A percentile compares a stretch with the other conserved stretches of the same genome.
These are phyloP conservation scores for Pardalotus punctatus DNA, from an alignment of 2,113 vertebrate genomes.

Conservation along the genomic window DNA sequence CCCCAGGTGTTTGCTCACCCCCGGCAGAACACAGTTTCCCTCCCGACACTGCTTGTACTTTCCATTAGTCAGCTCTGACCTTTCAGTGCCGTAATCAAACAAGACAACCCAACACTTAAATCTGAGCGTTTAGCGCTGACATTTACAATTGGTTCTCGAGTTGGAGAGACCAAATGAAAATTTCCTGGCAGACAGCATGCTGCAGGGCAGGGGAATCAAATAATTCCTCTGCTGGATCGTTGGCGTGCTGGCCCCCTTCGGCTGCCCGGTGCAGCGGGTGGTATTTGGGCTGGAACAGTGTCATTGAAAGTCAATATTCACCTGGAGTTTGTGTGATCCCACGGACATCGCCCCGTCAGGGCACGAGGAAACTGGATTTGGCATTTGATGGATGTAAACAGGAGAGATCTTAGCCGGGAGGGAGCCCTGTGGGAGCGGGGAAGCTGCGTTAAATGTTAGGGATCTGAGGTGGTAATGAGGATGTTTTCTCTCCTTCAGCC, in stretches of 20 bases:
- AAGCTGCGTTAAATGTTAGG: background rate
- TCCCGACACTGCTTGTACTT: slow-evolving; percentile 48
- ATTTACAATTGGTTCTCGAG: slow-evolving; percentile 65
- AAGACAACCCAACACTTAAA: slow-evolving; percentile 63
- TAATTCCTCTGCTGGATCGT: slow-evolving; percentile 27
- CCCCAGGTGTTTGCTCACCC: slow-evolving; percentile 50
- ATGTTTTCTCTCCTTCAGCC: background rate
- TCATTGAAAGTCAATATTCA: slow-evolving; percentile 49
- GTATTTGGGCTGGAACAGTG: background rate
- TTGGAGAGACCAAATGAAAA: slow-evolving; percentile 57
- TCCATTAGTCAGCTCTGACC: slow-evolving; percentile 66
- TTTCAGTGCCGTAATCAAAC: slow-evolving; percentile 68
- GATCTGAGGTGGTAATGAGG: background rate
- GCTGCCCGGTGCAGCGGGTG: background rate
- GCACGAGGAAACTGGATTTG: background rate
- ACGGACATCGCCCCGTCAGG: background rate
- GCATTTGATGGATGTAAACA: slow-evolving; percentile 4
- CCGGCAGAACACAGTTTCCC: slow-evolving; percentile 29
- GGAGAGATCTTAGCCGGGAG: background rate
- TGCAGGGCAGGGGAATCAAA: slow-evolving; percentile 43
- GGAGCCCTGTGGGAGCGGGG: background rate
- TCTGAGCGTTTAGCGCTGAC: slow-evolving; percentile 55
- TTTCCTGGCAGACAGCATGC: slow-evolving; percentile 49
- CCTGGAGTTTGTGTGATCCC: background rate
- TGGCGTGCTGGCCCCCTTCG: background rate